A percentile compares a stretch with the other conserved stretches of the same genome.
phyloP scores from a whole-genome alignment of 2,888 invertebrate species.

The Deilephila elpenor region DNA sequence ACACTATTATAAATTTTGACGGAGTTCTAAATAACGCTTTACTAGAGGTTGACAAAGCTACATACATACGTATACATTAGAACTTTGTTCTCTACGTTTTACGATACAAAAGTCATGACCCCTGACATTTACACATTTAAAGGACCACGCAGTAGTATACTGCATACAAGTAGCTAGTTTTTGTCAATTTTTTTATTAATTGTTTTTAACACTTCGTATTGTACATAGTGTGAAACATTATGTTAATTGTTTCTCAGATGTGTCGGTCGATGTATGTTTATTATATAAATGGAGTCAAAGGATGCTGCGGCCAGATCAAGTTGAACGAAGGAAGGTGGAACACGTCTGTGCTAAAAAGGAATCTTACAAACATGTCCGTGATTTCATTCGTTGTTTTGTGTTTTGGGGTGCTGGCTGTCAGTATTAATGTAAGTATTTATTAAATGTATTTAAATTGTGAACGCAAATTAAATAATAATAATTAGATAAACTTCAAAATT shows the following conservation, averaged over 20 bases:
- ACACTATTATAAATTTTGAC: too few relatives aligned
- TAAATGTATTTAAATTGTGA: neutral
- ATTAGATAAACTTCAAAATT: too few relatives aligned
- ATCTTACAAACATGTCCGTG: conserved; percentile 34
- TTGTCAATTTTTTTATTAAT: conserved; percentile 16
- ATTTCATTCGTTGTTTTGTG: conserved; percentile 34
- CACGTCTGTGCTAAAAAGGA: conserved; percentile 12
- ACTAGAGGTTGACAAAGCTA: too few relatives aligned
- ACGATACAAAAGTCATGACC: conserved; percentile 8
- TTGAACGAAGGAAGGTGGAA: conserved; percentile 14
- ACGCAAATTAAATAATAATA: too few relatives aligned
- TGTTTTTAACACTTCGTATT: conserved; percentile 14
- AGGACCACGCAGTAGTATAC: neutral
- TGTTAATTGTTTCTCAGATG: conserved; percentile 21
- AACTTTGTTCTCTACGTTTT: neutral
- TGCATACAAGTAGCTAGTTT: neutral
- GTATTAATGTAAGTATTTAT: conserved; percentile 29
- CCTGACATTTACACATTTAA: conserved; percentile 14
- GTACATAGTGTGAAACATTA: conserved; percentile 20
- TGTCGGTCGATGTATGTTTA: conserved; percentile 11
- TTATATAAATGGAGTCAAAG: conserved; percentile 36
- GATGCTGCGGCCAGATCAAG: conserved; percentile 27
- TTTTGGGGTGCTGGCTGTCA: conserved; percentile 34
- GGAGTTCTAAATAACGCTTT: too few relatives aligned
- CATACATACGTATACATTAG: too few relatives aligned